Base-by-base conservation (phyloP, 2,113 vertebrate species). In the Formicarius rufipectus region DNA sequence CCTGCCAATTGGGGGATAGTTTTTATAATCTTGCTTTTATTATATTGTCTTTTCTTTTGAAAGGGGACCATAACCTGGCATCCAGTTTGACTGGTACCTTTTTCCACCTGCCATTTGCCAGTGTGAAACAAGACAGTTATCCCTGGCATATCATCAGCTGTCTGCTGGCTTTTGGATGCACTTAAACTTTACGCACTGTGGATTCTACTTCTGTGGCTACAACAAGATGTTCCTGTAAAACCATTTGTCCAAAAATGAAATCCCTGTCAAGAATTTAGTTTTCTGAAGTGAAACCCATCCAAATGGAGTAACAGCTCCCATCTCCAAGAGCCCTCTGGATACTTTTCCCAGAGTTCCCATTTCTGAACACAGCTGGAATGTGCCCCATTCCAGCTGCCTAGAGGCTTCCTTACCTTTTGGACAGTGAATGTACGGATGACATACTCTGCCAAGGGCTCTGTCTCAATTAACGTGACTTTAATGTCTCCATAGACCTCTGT, bases 401-500 rank as follows among this genome's bases (percentile, higher is more conserved):
- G 44, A 44, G 53, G 39, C 22, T 47, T 90, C 35, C 97, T 98
- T 98, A 99, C 99, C 99, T 99, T 99, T 75, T 99, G 99, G 19
- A 99, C 99, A 7, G 99, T 99, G 97, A 99, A 99, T 3, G 99
- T 99, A 12, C 99, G 98, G 83, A 99, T 99, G 97, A 99, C 98
- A 9, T 99, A 99, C 88, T 99, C 99, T 12, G 99, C 99, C 95
- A 99, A 75, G 0, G 99, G 99, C 73, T 99, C 99, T 44, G 99
- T 99, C 95, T 99, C 99, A 68, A 99, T 99, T 97, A 99, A 98
- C 2, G 99, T 99, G 94, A 99, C 99, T 97, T 99, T 99, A 97
- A 99, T 98, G 87, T 99, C 99, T 53, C 99, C 99, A 2, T 99
- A 99, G 64, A 99, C 98, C 62, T 99, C 99, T 0, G 98, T 99